Conservation (phyloP, 1,140 invertebrate genomes). For the Anadara kagoshimensis region DNA sequence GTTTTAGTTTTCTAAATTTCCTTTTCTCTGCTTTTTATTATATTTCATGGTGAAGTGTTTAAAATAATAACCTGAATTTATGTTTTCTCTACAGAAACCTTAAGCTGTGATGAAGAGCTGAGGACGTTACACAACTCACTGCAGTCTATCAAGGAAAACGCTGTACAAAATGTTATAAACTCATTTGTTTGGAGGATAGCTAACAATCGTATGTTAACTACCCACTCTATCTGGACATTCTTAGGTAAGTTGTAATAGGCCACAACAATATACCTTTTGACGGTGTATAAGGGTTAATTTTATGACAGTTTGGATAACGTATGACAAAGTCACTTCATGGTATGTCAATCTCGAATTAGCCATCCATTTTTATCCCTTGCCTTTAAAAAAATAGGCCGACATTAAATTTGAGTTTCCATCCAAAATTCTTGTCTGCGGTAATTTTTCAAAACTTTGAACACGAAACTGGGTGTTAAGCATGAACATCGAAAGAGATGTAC, state of each 20-base stretch:
- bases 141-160: conserved; percentile 18
- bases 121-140: conserved; percentile 10
- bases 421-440: too few relatives aligned
- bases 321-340: too few relatives aligned
- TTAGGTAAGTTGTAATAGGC: conserved; percentile 37
- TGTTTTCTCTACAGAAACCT: conserved; percentile 4
- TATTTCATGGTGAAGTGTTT: not conserved
- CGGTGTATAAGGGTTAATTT: too few relatives aligned
- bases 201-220: conserved; percentile 39
- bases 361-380: too few relatives aligned
- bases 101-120: conserved; percentile 14
- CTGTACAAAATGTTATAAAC: conserved; percentile 18
- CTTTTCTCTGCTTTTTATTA: not conserved
- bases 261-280: too few relatives aligned
- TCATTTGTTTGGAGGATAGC: conserved; percentile 37
- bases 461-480: too few relatives aligned
- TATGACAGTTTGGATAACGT: too few relatives aligned
- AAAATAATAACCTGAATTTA: not conserved
- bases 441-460: too few relatives aligned
- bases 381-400: too few relatives aligned
- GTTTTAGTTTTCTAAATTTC: not conserved
- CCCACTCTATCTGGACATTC: conserved; percentile 45
- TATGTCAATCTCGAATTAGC: too few relatives aligned
- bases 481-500: too few relatives aligned
- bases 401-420: too few relatives aligned